Conservation (phyloP, 2,888 invertebrate species). For the Acleris sparsana region DNA sequence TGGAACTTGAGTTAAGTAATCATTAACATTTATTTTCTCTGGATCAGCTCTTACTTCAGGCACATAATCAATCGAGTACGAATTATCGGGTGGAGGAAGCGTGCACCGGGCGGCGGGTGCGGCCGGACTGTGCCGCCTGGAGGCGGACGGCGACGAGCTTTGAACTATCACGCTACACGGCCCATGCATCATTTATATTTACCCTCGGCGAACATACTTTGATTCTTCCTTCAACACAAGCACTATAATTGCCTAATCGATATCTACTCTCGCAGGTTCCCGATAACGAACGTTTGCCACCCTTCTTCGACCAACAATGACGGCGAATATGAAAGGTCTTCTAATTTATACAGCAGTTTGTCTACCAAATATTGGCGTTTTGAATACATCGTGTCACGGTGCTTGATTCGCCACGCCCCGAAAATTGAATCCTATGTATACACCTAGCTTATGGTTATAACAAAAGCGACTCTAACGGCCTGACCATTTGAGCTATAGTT, state of each 20-base stretch:
- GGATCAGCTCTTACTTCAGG: background rate
- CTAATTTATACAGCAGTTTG: constrained; percentile 77
- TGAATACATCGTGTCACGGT: constrained; percentile 83
- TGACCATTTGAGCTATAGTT: constrained; percentile 37
- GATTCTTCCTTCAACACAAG: constrained; percentile 74
- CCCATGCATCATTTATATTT: constrained; percentile 83
- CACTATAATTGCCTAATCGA: constrained; percentile 73
- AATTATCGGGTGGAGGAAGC: constrained; percentile 5
- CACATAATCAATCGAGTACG: no score
- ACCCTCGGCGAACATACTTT: constrained; percentile 83
- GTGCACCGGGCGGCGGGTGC: constrained; percentile 44
- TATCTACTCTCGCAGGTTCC: constrained; percentile 55
- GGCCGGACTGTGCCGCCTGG: constrained; percentile 52
- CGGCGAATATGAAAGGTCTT: constrained; percentile 65
- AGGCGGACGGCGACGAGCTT: constrained; percentile 56
- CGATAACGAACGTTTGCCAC: constrained; percentile 59
- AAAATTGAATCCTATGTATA: constrained; percentile 81
- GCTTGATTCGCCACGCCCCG: constrained; percentile 82
- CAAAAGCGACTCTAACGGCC: constrained; percentile 56
- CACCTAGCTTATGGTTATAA: constrained; percentile 65
- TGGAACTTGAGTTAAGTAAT: constrained; percentile 39
- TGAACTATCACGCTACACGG: constrained; percentile 85
- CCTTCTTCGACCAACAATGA: constrained; percentile 64
- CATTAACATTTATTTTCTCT: background rate
- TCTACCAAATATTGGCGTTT: constrained; percentile 77